Percentiles rank a stretch among this genome's conserved stretches.
Conservation (phyloP, 2,113 vertebrate species). For the Ctenodactylus gundi region DNA sequence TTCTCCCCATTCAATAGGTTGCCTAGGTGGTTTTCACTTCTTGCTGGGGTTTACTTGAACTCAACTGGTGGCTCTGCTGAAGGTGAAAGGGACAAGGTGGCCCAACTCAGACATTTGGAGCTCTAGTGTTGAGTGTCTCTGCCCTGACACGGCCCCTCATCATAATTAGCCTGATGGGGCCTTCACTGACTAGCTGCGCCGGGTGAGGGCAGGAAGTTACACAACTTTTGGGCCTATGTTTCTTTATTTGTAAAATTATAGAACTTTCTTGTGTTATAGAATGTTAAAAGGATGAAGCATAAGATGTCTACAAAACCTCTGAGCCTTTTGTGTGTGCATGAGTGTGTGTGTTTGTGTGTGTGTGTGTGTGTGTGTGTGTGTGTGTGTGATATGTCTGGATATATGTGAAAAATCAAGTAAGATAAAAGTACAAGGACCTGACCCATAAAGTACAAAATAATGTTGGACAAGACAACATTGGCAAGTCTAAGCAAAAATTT, state of each 20-base stretch:
- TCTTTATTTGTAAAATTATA: not conserved
- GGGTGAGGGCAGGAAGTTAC: not conserved
- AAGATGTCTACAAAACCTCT: not conserved
- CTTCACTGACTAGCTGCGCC: not conserved
- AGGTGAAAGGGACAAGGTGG: not conserved
- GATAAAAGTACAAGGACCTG: not conserved
- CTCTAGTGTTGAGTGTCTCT: not conserved
- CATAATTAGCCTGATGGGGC: not conserved
- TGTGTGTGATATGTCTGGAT: not conserved
- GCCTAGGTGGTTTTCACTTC: not conserved
- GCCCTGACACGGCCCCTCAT: not conserved
- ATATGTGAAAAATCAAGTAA: not conserved
- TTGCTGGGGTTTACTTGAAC: not conserved
- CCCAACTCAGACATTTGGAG: not conserved
- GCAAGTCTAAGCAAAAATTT: constrained; percentile 11
- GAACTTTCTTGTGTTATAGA: not conserved
- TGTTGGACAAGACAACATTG: not conserved
- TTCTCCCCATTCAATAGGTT: not conserved
- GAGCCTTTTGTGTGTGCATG: not conserved
- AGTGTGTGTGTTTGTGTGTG: not conserved
- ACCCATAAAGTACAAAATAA: not conserved
- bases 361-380: too few species aligned
- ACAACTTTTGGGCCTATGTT: not conserved
- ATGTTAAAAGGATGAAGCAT: not conserved
- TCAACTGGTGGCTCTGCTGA: not conserved